A percentile compares a stretch with the other conserved stretches of the same genome.
These are phyloP conservation scores for Venustaconcha ellipsiformis DNA, from an alignment of 1,140 invertebrate species.

Conservation along the genomic window DNA sequence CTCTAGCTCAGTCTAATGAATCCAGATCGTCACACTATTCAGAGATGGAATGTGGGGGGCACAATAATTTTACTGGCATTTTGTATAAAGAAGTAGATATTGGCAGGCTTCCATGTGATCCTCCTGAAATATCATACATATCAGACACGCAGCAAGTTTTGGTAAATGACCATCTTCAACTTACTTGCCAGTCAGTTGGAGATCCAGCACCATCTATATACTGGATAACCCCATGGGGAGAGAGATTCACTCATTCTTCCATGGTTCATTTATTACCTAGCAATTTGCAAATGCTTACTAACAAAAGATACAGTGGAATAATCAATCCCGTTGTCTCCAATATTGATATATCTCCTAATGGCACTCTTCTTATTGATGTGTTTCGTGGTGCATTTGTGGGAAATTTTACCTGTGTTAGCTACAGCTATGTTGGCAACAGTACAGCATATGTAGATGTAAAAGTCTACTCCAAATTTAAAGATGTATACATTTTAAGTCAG, in stretches of 20 bases:
- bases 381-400: slow-evolving; percentile 55
- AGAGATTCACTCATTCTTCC: slow-evolving; percentile 35
- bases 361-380: slow-evolving; percentile 38
- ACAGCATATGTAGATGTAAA: slow-evolving; percentile 33
- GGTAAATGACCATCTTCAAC: slow-evolving; percentile 20
- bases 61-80: slow-evolving; percentile 22
- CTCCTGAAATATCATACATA: slow-evolving; percentile 30
- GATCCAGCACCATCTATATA: slow-evolving; percentile 42
- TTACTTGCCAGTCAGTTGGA: slow-evolving; percentile 43
- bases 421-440: slow-evolving; percentile 45
- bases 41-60: slow-evolving; percentile 37
- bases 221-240: slow-evolving; percentile 59
- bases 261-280: slow-evolving; percentile 21
- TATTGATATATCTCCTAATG: slow-evolving; percentile 27
- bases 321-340: slow-evolving; percentile 22
- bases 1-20: slow-evolving; percentile 3
- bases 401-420: slow-evolving; percentile 48
- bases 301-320: slow-evolving; percentile 26
- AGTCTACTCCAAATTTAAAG: slow-evolving; percentile 21
- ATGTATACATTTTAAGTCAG: slow-evolving; percentile 34
- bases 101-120: slow-evolving; percentile 33
- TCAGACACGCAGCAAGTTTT: slow-evolving; percentile 19
- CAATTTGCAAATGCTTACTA: slow-evolving; percentile 7
- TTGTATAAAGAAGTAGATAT: slow-evolving; percentile 32
- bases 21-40: slow-evolving; percentile 18